Evolutionary conservation across 2,113 vertebrate species (phyloP), one percentile per base, ranked within the genome.

Genomic region (Thamnophis sirtalis): DNA sequence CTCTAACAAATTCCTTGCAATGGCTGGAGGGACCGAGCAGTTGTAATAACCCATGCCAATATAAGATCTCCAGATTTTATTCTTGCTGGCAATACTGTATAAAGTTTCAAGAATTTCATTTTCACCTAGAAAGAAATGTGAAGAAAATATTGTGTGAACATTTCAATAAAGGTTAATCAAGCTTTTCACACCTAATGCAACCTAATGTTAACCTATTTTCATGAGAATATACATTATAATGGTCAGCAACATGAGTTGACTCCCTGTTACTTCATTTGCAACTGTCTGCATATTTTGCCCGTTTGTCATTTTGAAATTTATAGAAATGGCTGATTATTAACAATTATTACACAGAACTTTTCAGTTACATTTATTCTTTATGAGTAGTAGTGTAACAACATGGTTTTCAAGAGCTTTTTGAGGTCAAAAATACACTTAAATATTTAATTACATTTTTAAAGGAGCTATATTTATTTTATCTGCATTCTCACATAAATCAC

Each of bases 21-120:
- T 99, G 90, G 98, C 97, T 13, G 98, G 99, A 0, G 99, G 99
- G 28, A 99, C 98, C 0, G 98, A 99, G 96, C 99, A 99, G 97
- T 98, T 99, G 95, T 99, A 99, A 97, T 99, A 99, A 86, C 99
- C 99, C 99, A 99, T 99, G 93, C 99, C 99, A 55, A 99, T 99
- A 53, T 99, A 99, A 1, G 99, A 99, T 50, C 99, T 97, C 99
- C 99, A 99, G 11, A 99, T 96, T 96, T 99, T 98, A 97, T 99
- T 99, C 97, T 98, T 98, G 92, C 97, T 98, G 93, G 99, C 98
- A 94, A 99, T 99, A 94, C 97, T 98, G 93, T 98, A 97, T 0
- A 99, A 97, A 11, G 96, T 96, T 89, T 98, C 98, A 94, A 99
- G 98, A 95, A 99, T 97, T 97, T 99, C 99, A 97, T 98, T 99